Percentiles rank a stretch among this genome's conserved stretches.
These are phyloP conservation scores for Tortricodes alternella DNA, from an alignment of 2,888 invertebrate genomes.

Conservation along the genomic window DNA sequence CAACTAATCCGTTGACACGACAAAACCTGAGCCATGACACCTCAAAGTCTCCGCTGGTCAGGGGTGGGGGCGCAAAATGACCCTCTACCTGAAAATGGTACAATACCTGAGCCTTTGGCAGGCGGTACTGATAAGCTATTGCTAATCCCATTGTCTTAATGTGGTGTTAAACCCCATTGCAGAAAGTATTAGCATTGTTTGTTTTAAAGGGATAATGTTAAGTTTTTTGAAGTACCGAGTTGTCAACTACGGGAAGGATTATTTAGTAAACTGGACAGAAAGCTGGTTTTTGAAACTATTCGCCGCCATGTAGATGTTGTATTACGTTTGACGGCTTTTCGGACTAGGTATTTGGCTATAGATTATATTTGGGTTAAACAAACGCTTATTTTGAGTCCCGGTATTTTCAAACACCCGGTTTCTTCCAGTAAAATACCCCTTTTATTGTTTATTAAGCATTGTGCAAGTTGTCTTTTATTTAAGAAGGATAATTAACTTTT, in stretches of 20 bases:
- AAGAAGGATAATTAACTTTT: no score
- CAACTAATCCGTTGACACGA: constrained; percentile 59
- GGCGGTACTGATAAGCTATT: constrained; percentile 1
- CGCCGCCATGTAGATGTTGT: constrained; percentile 9
- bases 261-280: background rate
- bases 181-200: constrained; percentile 6
- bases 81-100: constrained; percentile 16
- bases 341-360: no score
- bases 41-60: constrained; percentile 39
- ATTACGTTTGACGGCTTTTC: background rate
- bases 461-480: no score
- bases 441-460: no score
- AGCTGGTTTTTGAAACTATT: background rate
- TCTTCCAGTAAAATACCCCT: no score
- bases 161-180: constrained; percentile 21
- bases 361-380: no score
- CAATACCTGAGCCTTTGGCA: background rate
- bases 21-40: constrained; percentile 43
- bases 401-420: no score
- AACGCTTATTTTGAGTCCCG: no score
- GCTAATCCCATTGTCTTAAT: constrained; percentile 11
- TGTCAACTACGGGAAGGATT: constrained; percentile 10
- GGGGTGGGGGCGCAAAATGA: constrained; percentile 45
- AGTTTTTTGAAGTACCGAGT: constrained; percentile 5
- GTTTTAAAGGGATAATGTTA: constrained; percentile 6